Percentiles rank a stretch among this genome's conserved stretches.
These are phyloP conservation scores for Oscheius sp. DNA, from an alignment of 2,888 invertebrate genomes.

Conservation along the genomic window DNA sequence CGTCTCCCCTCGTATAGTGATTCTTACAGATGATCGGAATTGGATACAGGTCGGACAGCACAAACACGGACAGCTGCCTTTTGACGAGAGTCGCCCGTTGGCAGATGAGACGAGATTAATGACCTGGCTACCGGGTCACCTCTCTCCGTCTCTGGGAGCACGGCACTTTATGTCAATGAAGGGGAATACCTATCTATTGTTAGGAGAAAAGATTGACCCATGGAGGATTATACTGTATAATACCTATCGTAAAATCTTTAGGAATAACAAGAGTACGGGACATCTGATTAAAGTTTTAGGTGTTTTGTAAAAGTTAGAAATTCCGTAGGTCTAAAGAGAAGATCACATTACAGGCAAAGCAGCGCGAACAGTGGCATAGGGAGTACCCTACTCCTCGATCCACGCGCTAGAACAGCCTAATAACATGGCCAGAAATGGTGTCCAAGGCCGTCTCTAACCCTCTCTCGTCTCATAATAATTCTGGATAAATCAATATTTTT, in stretches of 20 bases:
- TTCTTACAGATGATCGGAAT: conserved; percentile 24
- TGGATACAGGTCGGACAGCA: conserved; percentile 26
- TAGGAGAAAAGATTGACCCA: neutral
- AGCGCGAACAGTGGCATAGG: no score
- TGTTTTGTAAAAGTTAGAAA: no score
- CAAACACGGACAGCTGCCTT: conserved; percentile 36
- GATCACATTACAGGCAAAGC: no score
- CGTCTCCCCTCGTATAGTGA: conserved; percentile 1
- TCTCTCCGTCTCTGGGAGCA: conserved; percentile 8
- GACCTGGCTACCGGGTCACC: conserved; percentile 33
- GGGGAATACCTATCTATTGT: neutral
- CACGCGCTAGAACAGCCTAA: no score
- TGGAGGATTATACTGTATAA: conserved; percentile 4
- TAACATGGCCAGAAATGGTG: no score
- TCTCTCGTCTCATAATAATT: no score
- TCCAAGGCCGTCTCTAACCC: no score
- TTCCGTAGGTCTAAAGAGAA: no score
- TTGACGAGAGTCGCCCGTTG: conserved; percentile 20
- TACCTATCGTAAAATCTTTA: neutral
- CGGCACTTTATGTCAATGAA: conserved; percentile 25
- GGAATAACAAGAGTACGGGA: neutral
- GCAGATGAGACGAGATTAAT: conserved; percentile 37
- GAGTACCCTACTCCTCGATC: no score
- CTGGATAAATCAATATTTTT: no score
- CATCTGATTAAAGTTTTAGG: no score